Evolutionary conservation across 2,888 invertebrate genomes (phyloP).

Genomic region (Sphaerophoria rueppellii): DNA sequence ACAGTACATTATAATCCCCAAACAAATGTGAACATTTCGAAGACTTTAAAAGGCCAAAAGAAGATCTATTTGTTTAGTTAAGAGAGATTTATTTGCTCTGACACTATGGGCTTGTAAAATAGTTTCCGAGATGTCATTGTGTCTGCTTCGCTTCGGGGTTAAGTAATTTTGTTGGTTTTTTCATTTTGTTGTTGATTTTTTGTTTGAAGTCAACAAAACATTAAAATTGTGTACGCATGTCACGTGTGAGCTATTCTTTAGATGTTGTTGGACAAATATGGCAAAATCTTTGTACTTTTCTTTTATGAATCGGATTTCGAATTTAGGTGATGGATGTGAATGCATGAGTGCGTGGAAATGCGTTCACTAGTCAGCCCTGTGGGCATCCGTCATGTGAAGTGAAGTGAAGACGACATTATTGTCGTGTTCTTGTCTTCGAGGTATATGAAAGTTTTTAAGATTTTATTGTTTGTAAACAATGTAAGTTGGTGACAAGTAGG

Average conservation of each 20-base stretch:
- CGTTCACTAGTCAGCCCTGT: slow-evolving; percentile 24
- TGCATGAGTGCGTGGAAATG: slow-evolving; percentile 71
- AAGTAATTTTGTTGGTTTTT: slow-evolving; percentile 20
- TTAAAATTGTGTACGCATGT: slow-evolving; percentile 72
- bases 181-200: background rate
- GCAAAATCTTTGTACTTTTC: slow-evolving; percentile 61
- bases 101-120: slow-evolving; percentile 66
- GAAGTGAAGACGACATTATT: slow-evolving; percentile 1
- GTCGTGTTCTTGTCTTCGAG: background rate
- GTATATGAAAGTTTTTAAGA: slow-evolving; percentile 40
- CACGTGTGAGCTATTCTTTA: slow-evolving; percentile 69
- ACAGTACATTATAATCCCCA: slow-evolving; percentile 60
- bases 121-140: slow-evolving; percentile 62
- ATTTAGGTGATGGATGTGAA: slow-evolving; percentile 54
- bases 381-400: background rate
- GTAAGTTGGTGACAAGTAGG: slow-evolving; percentile 46
- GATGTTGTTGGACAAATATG: slow-evolving; percentile 71
- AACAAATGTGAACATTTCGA: slow-evolving; percentile 72
- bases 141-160: slow-evolving; percentile 22
- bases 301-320: slow-evolving; percentile 48
- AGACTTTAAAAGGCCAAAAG: slow-evolving; percentile 61
- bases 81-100: slow-evolving; percentile 73
- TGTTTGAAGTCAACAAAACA: slow-evolving; percentile 55
- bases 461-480: slow-evolving; percentile 60
- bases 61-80: slow-evolving; percentile 73